These are phyloP conservation scores for Carollia perspicillata DNA, from an alignment of 2,113 vertebrate genomes.

Conservation along the genomic window DNA sequence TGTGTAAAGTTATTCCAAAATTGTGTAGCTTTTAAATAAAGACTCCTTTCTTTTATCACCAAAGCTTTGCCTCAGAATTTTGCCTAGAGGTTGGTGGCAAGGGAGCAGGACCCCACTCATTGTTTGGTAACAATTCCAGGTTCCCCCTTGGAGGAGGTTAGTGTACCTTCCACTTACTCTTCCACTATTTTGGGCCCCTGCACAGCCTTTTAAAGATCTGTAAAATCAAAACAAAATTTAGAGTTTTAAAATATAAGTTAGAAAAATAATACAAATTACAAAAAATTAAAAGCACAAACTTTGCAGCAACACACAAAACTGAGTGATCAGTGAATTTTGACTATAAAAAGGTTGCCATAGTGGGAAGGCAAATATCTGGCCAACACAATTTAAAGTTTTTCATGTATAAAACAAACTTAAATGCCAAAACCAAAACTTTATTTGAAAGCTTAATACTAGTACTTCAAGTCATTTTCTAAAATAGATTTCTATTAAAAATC, in stretches of 20 bases:
- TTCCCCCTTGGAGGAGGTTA: too few relatives aligned
- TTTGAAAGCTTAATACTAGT: background rate
- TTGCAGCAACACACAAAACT: background rate
- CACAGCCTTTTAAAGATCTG: background rate
- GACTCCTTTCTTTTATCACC: too few relatives aligned
- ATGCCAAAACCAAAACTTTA: background rate
- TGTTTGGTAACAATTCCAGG: too few relatives aligned
- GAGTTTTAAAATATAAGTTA: slow-evolving; percentile 19
- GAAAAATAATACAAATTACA: slow-evolving; percentile 38
- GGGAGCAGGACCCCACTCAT: too few relatives aligned
- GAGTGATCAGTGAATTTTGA: background rate
- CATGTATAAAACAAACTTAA: background rate
- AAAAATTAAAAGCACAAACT: background rate
- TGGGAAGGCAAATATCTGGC: background rate
- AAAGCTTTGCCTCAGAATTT: too few relatives aligned
- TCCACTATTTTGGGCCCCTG: too few relatives aligned
- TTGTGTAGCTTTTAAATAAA: too few relatives aligned
- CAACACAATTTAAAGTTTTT: background rate
- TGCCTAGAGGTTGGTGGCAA: too few relatives aligned
- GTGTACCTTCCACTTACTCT: too few relatives aligned
- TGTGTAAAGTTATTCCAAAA: too few relatives aligned
- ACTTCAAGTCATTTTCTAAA: slow-evolving; percentile 12
- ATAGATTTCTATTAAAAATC: slow-evolving; percentile 10
- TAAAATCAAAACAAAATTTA: slow-evolving; percentile 26
- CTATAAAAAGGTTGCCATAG: background rate